These are phyloP conservation scores for Rapana venosa DNA, from an alignment of 2,888 invertebrate species.

Conservation along the genomic window DNA sequence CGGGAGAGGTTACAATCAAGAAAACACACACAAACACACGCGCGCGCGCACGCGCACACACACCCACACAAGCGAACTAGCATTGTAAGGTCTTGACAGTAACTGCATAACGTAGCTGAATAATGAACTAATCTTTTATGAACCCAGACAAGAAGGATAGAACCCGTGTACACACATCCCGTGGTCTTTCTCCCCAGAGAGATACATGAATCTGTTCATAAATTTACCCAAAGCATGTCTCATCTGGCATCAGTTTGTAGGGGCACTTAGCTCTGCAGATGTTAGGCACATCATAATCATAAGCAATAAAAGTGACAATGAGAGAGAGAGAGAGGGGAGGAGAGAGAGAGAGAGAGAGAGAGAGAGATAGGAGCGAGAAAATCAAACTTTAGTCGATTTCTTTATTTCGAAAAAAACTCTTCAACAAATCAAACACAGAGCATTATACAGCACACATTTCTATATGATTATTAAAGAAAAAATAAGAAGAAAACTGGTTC, in stretches of 20 bases:
- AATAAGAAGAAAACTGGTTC: not conserved
- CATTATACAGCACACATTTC: not conserved
- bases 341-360: not conserved
- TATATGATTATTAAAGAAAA: not conserved
- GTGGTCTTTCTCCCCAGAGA: too few relatives aligned
- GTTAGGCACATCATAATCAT: not conserved
- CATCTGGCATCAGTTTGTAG: not conserved
- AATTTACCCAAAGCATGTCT: not conserved
- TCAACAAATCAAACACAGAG: not conserved
- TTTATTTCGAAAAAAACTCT: not conserved
- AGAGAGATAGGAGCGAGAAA: not conserved
- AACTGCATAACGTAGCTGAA: too few relatives aligned
- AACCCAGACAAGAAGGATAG: too few relatives aligned
- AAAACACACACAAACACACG: too few relatives aligned
- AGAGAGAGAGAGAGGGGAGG: constrained; percentile 6
- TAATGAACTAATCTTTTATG: too few relatives aligned
- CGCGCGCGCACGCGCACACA: too few relatives aligned
- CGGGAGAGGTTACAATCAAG: too few relatives aligned
- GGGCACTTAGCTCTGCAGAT: not conserved
- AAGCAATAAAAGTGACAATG: not conserved
- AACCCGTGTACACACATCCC: too few relatives aligned
- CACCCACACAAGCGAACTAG: too few relatives aligned
- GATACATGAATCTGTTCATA: not conserved
- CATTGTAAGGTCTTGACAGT: too few relatives aligned
- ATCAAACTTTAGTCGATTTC: not conserved